Base-by-base conservation (phyloP, 2,797 vertebrate genomes). In the Sternarchorhynchus goeldii region DNA sequence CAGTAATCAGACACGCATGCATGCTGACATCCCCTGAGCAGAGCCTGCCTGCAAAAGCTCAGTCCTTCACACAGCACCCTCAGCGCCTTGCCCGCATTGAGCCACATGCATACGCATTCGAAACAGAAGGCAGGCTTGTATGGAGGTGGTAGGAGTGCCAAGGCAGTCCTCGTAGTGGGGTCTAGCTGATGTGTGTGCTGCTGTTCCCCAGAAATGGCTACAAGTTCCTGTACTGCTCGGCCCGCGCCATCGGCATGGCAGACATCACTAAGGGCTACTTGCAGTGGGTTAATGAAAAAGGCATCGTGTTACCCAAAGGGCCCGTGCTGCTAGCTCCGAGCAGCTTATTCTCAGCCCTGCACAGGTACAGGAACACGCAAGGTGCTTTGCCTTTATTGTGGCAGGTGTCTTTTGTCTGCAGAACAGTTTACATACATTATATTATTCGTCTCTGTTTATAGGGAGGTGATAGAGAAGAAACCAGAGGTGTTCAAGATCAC, bases 201-300 rank as follows among this genome's bases (percentile, higher is more conserved):
- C 29, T 78, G 34, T 76, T 58, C 10, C 77, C 31, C 83, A 99
- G 98, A 89, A 99, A 98, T 0, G 96, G 97, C 63, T 99, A 98
- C 86, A 99, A 96, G 88, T 97, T 99, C 90, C 91, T 99, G 79
- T 99, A 98, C 84, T 99, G 98, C 84, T 99, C 98, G 0, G 96
- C 96, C 0, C 93, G 96, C 73, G 95, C 97, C 0, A 98, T 99
- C 0, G 96, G 97, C 77, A 95, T 97, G 95, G 95, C 97, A 0
- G 91, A 94, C 84, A 94, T 98, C 88, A 98, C 97, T 64, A 98
- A 98, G 80, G 93, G 93, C 60, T 98, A 98, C 88, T 91, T 99
- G 63, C 91, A 91, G 80, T 96, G 97, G 94, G 96, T 98, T 81
- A 96, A 93, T 4, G 95, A 98, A 58, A 87, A 89, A 72, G 96